Percentiles rank a stretch among this genome's conserved stretches.
phyloP scores from a whole-genome alignment of 1,140 invertebrate genomes.

The Pseudomyrmex dendroicus region DNA sequence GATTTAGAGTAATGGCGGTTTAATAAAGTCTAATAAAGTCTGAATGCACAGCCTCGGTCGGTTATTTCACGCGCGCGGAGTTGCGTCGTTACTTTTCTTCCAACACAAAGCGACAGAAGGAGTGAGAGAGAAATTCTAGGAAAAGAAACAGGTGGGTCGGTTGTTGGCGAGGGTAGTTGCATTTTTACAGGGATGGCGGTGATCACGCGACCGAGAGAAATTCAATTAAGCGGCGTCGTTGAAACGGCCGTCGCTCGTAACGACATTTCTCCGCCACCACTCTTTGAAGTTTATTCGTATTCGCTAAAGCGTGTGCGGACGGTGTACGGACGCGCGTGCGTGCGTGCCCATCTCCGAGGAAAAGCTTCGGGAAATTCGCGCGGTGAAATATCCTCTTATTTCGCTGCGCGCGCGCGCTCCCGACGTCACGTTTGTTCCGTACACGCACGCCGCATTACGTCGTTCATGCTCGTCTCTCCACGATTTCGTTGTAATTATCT shows the following conservation, averaged over 20 bases:
- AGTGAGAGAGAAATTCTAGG: slow-evolving; percentile 14
- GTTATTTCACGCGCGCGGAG: slow-evolving; percentile 4
- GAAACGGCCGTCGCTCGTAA: slow-evolving; percentile 55
- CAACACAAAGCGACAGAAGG: neutral
- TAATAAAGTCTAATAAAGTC: slow-evolving; percentile 13
- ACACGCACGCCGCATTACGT: slow-evolving; percentile 2
- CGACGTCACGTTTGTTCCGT: slow-evolving; percentile 36
- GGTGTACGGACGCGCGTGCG: slow-evolving; percentile 37
- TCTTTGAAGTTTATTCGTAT: slow-evolving; percentile 60
- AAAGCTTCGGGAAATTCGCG: slow-evolving; percentile 39
- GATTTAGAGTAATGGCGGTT: neutral
- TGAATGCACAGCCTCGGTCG: neutral
- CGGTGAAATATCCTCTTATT: slow-evolving; percentile 54
- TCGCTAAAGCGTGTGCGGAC: slow-evolving; percentile 49
- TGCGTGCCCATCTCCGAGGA: slow-evolving; percentile 43
- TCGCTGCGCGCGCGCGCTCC: slow-evolving; percentile 14
- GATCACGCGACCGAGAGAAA: slow-evolving; percentile 60
- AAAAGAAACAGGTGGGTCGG: slow-evolving; percentile 53
- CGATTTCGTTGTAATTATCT: slow-evolving; percentile 43
- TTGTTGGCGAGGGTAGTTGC: slow-evolving; percentile 43
- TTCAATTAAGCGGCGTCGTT: slow-evolving; percentile 61
- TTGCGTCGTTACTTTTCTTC: slow-evolving; percentile 7
- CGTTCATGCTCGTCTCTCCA: slow-evolving; percentile 6
- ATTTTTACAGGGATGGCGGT: slow-evolving; percentile 58
- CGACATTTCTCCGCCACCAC: slow-evolving; percentile 52